A percentile compares a stretch with the other conserved stretches of the same genome.
phyloP scores from a whole-genome alignment of 37 sponge, comb jelly and placozoan species.

The Amphimedon queenslandica region DNA sequence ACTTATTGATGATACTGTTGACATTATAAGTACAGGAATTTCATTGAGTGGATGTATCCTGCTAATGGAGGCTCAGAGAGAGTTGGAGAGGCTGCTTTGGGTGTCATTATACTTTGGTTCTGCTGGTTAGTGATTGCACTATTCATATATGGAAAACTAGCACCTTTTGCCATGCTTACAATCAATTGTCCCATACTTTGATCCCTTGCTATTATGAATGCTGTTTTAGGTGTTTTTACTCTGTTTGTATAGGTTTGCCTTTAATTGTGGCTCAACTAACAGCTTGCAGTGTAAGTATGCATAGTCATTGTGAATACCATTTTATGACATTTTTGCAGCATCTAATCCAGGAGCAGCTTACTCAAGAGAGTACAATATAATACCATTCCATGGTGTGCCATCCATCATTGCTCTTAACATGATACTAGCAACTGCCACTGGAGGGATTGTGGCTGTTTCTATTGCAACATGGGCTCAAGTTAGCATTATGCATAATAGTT shows the following conservation, averaged over 20 bases:
- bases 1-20: too few species aligned
- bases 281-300: conserved; percentile 33
- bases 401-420: conserved; percentile 75
- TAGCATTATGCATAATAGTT: background rate
- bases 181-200: too few species aligned
- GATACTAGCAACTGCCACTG: conserved; percentile 62
- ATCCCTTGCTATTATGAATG: too few species aligned
- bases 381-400: conserved; percentile 33
- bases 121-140: conserved; percentile 31
- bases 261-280: conserved; percentile 75
- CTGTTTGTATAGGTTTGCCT: conserved; percentile 44
- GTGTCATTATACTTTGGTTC: conserved; percentile 73
- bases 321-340: background rate
- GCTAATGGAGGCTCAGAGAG: conserved; percentile 25
- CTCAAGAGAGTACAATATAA: background rate
- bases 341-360: background rate
- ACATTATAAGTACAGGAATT: too few species aligned
- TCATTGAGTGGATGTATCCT: conserved; percentile 57
- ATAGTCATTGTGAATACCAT: background rate
- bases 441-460: conserved; percentile 47
- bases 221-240: background rate
- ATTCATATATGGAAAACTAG: too few species aligned
- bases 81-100: conserved; percentile 65
- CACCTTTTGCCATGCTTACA: too few species aligned
- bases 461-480: conserved; percentile 63